These are phyloP conservation scores for Himantopus leucocephalus DNA, from an alignment of 2,113 vertebrate genomes.

Conservation along the genomic window DNA sequence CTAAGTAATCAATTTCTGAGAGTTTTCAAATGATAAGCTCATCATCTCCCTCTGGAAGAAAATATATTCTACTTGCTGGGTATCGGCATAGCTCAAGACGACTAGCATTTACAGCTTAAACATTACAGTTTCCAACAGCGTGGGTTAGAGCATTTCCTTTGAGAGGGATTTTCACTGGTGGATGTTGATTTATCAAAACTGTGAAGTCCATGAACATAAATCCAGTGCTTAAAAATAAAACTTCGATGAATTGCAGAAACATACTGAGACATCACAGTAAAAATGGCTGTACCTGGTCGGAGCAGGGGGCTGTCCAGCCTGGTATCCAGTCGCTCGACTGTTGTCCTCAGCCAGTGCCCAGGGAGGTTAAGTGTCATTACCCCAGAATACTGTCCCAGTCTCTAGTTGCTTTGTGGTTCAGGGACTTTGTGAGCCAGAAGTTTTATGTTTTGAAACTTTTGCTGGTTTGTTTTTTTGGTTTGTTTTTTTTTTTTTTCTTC, in stretches of 20 bases:
- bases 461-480: neutral
- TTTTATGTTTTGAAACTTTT: neutral
- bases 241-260: neutral
- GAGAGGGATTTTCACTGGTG: neutral
- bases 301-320: too few species aligned
- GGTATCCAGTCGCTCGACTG: neutral
- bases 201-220: neutral
- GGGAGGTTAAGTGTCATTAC: neutral
- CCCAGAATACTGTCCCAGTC: neutral
- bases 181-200: neutral
- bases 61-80: neutral
- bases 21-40: neutral
- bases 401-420: neutral
- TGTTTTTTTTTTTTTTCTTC: neutral
- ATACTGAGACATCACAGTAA: neutral
- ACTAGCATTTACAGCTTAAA: neutral
- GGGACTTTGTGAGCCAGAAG: neutral
- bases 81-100: neutral
- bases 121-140: neutral
- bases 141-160: neutral
- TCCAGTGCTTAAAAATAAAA: neutral
- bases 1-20: neutral
- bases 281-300: neutral
- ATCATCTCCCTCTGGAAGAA: neutral
- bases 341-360: neutral